Evolutionary conservation across 1,140 invertebrate species (phyloP).

Genomic region (Ostrea edulis): DNA sequence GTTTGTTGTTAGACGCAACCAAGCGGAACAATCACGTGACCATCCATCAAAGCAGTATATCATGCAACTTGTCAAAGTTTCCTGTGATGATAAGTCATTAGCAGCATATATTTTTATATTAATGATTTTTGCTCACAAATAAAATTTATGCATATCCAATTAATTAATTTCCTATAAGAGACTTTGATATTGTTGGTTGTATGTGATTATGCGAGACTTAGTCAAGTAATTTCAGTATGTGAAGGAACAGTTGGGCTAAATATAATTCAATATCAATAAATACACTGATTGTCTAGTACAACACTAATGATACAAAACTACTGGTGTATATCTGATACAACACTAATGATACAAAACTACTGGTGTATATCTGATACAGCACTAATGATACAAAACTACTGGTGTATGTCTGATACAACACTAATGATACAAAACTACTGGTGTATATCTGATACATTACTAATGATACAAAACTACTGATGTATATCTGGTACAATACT

Average conservation of each 20-base stretch:
- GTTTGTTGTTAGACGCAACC: slow-evolving; percentile 21
- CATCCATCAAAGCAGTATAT: neutral
- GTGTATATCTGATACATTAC: too few species aligned
- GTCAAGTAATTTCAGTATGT: neutral
- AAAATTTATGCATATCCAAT: neutral
- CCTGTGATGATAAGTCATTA: neutral
- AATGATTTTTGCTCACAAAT: neutral
- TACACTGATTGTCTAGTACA: too few species aligned
- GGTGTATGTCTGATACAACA: too few species aligned
- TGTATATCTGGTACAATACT: too few species aligned
- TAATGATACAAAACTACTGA: too few species aligned
- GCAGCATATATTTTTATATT: neutral
- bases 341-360: too few species aligned
- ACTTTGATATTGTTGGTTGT: neutral
- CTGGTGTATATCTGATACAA: neutral
- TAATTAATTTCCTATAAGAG: neutral
- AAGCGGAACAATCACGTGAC: slow-evolving; percentile 22
- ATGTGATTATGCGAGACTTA: neutral
- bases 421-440: too few species aligned
- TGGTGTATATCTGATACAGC: too few species aligned
- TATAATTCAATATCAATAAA: neutral
- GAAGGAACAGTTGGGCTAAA: neutral
- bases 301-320: too few species aligned
- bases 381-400: too few species aligned
- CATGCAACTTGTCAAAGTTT: neutral